These are phyloP conservation scores for Heliconius himera DNA, from an alignment of 1,140 invertebrate genomes.

Conservation along the genomic window DNA sequence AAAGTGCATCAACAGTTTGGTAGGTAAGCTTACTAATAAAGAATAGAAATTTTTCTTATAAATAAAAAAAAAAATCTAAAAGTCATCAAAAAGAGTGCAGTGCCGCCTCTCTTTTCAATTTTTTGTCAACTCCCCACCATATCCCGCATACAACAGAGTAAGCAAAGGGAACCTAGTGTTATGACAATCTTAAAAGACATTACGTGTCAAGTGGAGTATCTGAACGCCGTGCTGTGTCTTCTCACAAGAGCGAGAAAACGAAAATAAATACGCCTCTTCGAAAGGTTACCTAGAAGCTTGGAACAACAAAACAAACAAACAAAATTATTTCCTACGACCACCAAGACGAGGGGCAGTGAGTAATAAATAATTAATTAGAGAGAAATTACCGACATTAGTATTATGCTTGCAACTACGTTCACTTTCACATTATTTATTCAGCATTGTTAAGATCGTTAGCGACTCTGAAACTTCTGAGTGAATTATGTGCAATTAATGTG, in stretches of 20 bases:
- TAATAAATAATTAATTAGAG: constrained; percentile 11
- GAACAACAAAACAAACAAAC: not conserved
- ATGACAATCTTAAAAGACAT: not conserved
- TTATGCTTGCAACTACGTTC: constrained; percentile 1
- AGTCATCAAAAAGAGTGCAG: no score
- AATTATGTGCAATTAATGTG: not conserved
- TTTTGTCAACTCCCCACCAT: not conserved
- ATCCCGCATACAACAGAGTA: not conserved
- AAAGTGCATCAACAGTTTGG: no score
- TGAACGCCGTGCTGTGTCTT: not conserved
- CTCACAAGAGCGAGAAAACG: no score
- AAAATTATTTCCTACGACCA: not conserved
- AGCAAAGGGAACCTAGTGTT: not conserved
- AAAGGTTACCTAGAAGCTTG: no score
- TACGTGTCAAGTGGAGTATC: not conserved
- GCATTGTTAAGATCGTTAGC: constrained; percentile 8
- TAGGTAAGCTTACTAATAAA: no score
- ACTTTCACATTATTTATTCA: constrained; percentile 13
- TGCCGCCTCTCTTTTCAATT: no score
- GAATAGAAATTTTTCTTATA: no score
- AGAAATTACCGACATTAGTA: not conserved
- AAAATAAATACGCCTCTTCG: no score
- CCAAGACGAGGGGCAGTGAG: not conserved
- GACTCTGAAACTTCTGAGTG: not conserved
- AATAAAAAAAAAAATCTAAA: no score